Conservation (phyloP, 1,140 invertebrate species). For the Ericerus pela region DNA sequence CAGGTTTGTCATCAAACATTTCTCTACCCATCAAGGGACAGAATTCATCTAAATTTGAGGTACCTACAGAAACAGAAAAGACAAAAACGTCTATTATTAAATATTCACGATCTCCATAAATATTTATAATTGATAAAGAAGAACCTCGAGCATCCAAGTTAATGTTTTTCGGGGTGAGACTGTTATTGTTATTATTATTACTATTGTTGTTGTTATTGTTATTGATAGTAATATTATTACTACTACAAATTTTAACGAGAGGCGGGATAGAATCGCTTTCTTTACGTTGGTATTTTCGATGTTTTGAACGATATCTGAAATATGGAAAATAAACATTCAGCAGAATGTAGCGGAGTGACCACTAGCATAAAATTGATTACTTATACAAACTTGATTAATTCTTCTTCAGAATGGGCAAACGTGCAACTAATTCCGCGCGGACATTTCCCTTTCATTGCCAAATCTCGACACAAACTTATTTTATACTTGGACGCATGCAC, state of each 20-base stretch:
- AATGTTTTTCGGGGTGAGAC: no score
- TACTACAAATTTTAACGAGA: background rate
- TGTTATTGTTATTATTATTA: no score
- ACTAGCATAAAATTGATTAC: background rate
- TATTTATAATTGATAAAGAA: no score
- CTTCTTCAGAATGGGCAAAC: conserved; percentile 81
- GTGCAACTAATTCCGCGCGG: conserved; percentile 75
- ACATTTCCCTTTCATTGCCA: conserved; percentile 58
- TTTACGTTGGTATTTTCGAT: conserved; percentile 7
- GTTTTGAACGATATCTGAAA: conserved; percentile 2
- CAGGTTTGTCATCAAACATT: background rate
- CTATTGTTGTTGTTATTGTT: no score
- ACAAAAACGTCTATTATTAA: no score
- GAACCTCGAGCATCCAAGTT: no score
- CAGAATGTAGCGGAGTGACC: background rate
- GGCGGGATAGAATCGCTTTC: background rate
- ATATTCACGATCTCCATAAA: no score
- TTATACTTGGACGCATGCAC: conserved; percentile 19
- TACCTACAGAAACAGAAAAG: no score
- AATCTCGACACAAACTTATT: conserved; percentile 73
- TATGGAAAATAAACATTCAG: background rate
- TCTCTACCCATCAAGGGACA: background rate
- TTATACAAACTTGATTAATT: conserved; percentile 69
- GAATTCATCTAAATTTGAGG: background rate
- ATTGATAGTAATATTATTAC: no score